phyloP scores from a whole-genome alignment of 2,113 vertebrate species.

The Diadophis punctatus region DNA sequence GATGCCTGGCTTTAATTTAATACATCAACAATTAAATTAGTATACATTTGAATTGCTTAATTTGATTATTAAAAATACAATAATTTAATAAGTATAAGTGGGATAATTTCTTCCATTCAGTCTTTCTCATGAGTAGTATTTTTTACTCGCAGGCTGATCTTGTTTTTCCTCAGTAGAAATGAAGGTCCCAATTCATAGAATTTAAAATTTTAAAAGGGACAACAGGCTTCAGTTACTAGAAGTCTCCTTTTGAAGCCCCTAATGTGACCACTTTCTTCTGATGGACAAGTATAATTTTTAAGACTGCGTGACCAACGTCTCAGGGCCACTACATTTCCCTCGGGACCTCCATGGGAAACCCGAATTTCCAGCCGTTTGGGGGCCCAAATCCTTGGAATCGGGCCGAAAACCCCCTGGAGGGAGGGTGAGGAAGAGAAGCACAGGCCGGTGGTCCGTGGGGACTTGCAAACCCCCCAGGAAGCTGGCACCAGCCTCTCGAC shows the following conservation, averaged over 20 bases:
- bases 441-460: too few relatives aligned
- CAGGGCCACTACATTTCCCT: too few relatives aligned
- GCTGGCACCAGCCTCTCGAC: too few relatives aligned
- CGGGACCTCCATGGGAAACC: too few relatives aligned
- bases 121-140: not conserved
- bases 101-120: not conserved
- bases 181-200: not conserved
- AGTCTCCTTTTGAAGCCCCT: not conserved
- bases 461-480: too few relatives aligned
- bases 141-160: not conserved
- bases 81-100: not conserved
- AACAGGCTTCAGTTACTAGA: not conserved
- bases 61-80: not conserved
- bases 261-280: not conserved
- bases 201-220: not conserved
- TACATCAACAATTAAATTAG: not conserved
- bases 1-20: not conserved
- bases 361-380: too few relatives aligned
- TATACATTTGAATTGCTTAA: too few relatives aligned
- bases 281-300: not conserved
- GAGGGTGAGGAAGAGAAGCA: too few relatives aligned
- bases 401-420: too few relatives aligned
- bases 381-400: too few relatives aligned
- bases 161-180: not conserved
- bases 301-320: not conserved